Base-by-base conservation (phyloP, 2,888 invertebrate species). In the Eurois occulta region DNA sequence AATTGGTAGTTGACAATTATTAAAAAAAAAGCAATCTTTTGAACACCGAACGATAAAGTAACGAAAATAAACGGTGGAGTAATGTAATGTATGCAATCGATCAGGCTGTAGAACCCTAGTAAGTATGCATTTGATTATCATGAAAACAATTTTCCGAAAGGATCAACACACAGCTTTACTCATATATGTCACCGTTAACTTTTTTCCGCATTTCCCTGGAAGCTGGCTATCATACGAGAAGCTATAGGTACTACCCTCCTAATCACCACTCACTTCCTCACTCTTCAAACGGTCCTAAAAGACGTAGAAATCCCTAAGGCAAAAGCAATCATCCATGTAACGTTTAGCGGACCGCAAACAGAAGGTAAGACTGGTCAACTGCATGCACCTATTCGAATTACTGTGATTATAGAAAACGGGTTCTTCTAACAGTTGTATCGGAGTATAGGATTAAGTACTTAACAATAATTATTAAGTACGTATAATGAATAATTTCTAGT, bases 381-480 rank as follows among this genome's bases (percentile, higher is more conserved):
- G 85, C 86, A 68, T 87, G 78, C 85, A 82, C 87, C 81, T 86
- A 88, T 88, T 89, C 76, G 86, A 90, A 93, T 92, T 91, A 91
- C 91, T 84, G 91, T 91, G 90, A 92, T 93, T 91, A 91, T 81
- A 88, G 78, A 78, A 79, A 89, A 92, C 92, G 77, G 89, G 92
- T 92, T 92, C 85, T 79, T 76, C 76, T 82, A 91, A 92, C 93
- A 92, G 93, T 94, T 93, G 92, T 86, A 88, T 90, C 86, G 88
- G 77, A 90, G 89, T 88, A 91, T 91, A 90, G 90, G 92, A 93
- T 94, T 94, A 94, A 93, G 91, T 91, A 90, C 90, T 94, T 93
- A 91, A 92, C 92, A 91, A 93, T 92, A 94, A 93, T 93, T 93
- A 93, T 90, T 90, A 92, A 71, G 87, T 87, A 91, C 75, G 86